These are phyloP conservation scores for Eupithecia subumbrata DNA, from an alignment of 2,888 invertebrate genomes.

Conservation along the genomic window DNA sequence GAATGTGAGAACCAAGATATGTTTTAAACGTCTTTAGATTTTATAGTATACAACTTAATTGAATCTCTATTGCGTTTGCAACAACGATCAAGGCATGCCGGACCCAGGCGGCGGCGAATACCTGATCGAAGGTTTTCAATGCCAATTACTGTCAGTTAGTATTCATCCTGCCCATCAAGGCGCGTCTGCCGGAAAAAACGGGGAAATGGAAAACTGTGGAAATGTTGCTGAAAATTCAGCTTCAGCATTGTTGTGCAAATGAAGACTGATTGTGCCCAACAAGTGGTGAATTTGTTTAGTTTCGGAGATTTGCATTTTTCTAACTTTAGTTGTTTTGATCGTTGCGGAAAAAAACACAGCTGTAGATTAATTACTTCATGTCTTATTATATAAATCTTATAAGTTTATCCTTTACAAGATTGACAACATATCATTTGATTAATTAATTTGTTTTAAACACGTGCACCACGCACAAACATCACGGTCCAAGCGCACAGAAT, in stretches of 20 bases:
- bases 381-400: background rate
- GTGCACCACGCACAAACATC: too few species aligned
- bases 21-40: too few species aligned
- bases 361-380: background rate
- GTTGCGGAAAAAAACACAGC: background rate
- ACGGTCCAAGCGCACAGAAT: too few species aligned
- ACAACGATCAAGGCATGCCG: too few species aligned
- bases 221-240: background rate
- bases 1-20: too few species aligned
- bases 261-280: background rate
- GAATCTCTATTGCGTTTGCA: too few species aligned
- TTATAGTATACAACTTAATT: too few species aligned
- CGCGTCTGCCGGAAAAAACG: background rate
- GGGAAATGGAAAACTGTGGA: background rate
- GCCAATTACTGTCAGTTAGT: constrained; percentile 5
- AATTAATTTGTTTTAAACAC: too few species aligned
- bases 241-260: constrained; percentile 4
- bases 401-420: too few species aligned
- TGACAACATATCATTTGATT: too few species aligned
- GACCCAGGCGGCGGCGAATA: too few species aligned
- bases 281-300: background rate
- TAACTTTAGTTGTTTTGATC: background rate
- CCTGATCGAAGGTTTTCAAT: background rate
- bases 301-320: background rate
- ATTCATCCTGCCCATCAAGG: background rate